Evolutionary conservation across 2,113 vertebrate genomes (phyloP).

Genomic region (Myanophis thanlyinensis): DNA sequence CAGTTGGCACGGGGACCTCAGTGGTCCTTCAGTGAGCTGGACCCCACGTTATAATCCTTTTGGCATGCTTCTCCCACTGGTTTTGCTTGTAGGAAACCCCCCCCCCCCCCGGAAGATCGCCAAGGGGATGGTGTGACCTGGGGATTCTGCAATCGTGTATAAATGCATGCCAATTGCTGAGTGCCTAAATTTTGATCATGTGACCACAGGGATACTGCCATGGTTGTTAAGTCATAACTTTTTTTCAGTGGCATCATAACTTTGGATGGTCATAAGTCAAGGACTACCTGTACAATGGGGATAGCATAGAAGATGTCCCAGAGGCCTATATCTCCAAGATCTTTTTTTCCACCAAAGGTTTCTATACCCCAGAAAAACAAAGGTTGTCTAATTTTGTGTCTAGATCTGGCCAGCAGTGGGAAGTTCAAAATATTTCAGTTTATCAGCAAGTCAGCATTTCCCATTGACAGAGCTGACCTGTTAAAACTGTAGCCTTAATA

Average conservation of each 20-base stretch:
- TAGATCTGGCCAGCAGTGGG: not conserved
- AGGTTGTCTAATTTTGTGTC: not conserved
- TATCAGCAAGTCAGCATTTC: not conserved
- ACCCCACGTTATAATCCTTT: not conserved
- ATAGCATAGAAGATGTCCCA: not conserved
- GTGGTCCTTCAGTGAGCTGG: not conserved
- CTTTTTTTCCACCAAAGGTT: not conserved
- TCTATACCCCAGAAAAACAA: not conserved
- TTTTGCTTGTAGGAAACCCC: not conserved
- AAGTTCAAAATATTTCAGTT: not conserved
- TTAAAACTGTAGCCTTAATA: not conserved
- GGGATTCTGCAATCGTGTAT: not conserved
- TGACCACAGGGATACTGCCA: not conserved
- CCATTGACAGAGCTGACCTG: not conserved
- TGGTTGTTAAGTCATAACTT: not conserved
- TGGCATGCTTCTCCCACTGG: not conserved
- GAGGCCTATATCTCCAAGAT: not conserved
- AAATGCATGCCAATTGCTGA: not conserved
- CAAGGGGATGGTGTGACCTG: not conserved
- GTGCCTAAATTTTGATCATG: not conserved
- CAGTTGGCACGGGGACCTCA: not conserved
- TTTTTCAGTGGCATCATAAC: not conserved
- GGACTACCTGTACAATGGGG: not conserved
- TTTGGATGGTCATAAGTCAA: not conserved
- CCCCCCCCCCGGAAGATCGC: rapidly evolving